Base-by-base conservation (phyloP, 2,888 invertebrate species). In the Cabera pusaria region DNA sequence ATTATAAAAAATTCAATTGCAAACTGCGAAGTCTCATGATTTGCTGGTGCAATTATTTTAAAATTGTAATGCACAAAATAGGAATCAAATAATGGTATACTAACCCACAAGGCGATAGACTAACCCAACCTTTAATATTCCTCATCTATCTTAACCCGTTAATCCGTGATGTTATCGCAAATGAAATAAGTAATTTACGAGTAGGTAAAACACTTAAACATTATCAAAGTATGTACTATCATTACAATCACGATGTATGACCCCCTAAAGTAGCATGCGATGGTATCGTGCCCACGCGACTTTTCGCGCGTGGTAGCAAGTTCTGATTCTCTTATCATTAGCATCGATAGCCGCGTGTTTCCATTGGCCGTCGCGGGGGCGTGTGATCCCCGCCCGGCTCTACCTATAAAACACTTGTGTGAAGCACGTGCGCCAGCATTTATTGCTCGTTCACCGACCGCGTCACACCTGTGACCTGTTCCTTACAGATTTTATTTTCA, bases 301-400 rank as follows among this genome's bases (percentile, higher is more conserved):
- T n/a, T n/a, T n/a, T n/a, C n/a, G n/a, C 72, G 80, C 85, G 85
- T 85, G 85, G 72, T 52, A 56, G 66, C 65, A 63, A 61, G 52
- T 63, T 67, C 64, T 72, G 64, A 49, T 56, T 56, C 50, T 54
- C 56, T 42, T 27, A 59, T 71, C 70, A 44, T 43, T 51, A n/a
- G 51, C 53, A 42, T 37, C 52, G 66, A 67, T 71, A 64, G 57
- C 56, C 61, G 51, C 65, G 39, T 66, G 66, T 64, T 75, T 68
- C 69, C 63, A 87, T 88, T 87, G 86, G 87, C 40, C 60, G 70
- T 52, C 56, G 40, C 47, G 84, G 76, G 80, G 87, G 86, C 74
- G 85, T 86, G 87, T 47, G 18, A 43, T 44, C 32, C 66, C 45
- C 57, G 60, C 68, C 66, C 63, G 53, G 66, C 67, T 75, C 77